Conservation (phyloP, 1,140 invertebrate species). For the Neodiprion fabricii region DNA sequence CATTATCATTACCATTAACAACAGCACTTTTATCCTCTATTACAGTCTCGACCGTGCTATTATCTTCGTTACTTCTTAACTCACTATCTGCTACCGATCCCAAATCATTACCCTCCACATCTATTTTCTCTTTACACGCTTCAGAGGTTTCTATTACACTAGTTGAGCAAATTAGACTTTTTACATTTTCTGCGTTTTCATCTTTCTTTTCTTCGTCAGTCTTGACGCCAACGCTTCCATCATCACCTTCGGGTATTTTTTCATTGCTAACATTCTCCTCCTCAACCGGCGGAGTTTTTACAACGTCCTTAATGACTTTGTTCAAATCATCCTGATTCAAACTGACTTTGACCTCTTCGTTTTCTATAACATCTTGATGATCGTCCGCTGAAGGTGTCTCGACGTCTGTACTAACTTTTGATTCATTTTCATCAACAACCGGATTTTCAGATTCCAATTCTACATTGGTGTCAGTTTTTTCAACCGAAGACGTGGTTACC, state of each 20-base stretch:
- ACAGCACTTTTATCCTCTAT: constrained; percentile 51
- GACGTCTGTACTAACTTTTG: not conserved
- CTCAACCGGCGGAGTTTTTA: constrained; percentile 24
- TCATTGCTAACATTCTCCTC: constrained; percentile 20
- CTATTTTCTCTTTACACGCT: constrained; percentile 30
- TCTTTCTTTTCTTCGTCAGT: constrained; percentile 23
- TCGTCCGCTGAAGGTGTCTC: constrained; percentile 33
- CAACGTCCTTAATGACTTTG: constrained; percentile 32
- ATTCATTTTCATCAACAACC: not conserved
- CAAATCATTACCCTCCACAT: constrained; percentile 37
- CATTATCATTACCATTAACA: constrained; percentile 52
- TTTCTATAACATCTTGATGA: constrained; percentile 51
- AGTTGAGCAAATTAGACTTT: constrained; percentile 56
- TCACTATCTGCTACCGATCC: constrained; percentile 43
- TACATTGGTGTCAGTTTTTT: constrained; percentile 24
- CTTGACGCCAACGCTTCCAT: constrained; percentile 21
- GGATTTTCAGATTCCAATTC: constrained; percentile 19
- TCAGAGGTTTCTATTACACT: constrained; percentile 48
- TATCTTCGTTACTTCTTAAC: constrained; percentile 40
- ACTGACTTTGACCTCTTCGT: constrained; percentile 68
- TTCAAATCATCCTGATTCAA: constrained; percentile 51
- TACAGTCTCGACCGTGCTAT: constrained; percentile 33
- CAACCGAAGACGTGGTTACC: not conserved
- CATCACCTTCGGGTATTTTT: constrained; percentile 4
- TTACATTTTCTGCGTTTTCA: constrained; percentile 32